Conservation (phyloP, 2,797 vertebrate genomes). For the Serranus cabrilla region DNA sequence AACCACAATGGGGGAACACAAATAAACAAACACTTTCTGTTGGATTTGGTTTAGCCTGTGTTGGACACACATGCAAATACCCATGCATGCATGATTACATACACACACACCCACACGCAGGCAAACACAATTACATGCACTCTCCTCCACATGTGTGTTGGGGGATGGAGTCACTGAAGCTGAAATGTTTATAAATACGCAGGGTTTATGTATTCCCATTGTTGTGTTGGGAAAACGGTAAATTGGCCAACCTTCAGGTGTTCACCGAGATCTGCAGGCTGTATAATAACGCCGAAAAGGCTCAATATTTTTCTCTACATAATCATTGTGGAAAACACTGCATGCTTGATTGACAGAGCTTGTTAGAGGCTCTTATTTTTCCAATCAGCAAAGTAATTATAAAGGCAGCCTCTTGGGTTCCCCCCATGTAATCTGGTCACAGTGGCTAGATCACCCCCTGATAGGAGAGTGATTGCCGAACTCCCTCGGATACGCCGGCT, state of each 20-base stretch:
- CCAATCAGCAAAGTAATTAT: conserved; percentile 85
- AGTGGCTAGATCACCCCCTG: conserved; percentile 74
- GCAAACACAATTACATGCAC: conserved; percentile 26
- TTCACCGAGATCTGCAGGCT: conserved; percentile 34
- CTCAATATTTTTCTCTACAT: conserved; percentile 40
- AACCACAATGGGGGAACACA: conserved; percentile 40
- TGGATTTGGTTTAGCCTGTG: conserved; percentile 57
- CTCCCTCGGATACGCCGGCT: conserved; percentile 52
- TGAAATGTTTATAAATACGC: conserved; percentile 64
- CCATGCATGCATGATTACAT: conserved; percentile 10
- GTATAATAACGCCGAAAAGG: conserved; percentile 37
- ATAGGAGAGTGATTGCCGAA: conserved; percentile 76
- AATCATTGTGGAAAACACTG: conserved; percentile 61
- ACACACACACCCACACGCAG: conserved; percentile 10
- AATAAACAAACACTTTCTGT: conserved; percentile 65
- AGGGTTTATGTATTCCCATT: conserved; percentile 49
- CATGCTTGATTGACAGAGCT: conserved; percentile 80
- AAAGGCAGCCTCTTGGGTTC: conserved; percentile 75
- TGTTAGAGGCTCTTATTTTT: conserved; percentile 80
- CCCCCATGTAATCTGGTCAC: conserved; percentile 79
- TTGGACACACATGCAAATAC: conserved; percentile 54
- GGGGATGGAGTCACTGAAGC: conserved; percentile 41
- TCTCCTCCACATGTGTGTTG: conserved; percentile 30
- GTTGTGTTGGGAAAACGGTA: conserved; percentile 55
- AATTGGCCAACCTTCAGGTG: conserved; percentile 54